These are phyloP conservation scores for Macropodus opercularis DNA, from an alignment of 2,797 vertebrate species.

Conservation along the genomic window DNA sequence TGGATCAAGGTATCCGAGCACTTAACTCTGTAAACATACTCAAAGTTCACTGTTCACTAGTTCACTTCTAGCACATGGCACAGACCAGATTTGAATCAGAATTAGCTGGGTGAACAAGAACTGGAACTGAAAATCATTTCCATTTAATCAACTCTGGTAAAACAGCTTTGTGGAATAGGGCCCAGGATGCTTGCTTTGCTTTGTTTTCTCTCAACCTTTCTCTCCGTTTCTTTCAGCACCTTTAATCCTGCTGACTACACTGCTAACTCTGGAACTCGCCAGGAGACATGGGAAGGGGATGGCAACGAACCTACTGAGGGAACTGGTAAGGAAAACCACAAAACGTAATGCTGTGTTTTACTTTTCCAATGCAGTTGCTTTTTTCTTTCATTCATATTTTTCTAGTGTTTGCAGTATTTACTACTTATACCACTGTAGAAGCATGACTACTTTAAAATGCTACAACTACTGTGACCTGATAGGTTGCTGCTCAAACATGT, in stretches of 20 bases:
- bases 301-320: slow-evolving; percentile 86
- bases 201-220: not conserved
- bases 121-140: no score
- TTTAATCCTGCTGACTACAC: slow-evolving; percentile 95
- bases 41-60: no score
- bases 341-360: not conserved
- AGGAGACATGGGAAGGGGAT: slow-evolving; percentile 87
- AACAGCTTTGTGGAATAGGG: no score
- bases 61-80: no score
- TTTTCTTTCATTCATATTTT: not conserved
- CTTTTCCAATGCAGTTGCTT: not conserved
- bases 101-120: no score
- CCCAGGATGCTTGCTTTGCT: not conserved
- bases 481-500: not conserved
- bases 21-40: no score
- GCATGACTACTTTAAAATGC: no score
- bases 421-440: no score
- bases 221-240: slow-evolving; percentile 76
- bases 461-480: not conserved
- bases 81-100: no score
- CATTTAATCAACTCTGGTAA: no score
- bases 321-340: slow-evolving; percentile 77
- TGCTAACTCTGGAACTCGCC: slow-evolving; percentile 81
- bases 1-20: no score
- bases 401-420: not conserved